phyloP scores from a whole-genome alignment of 2,113 vertebrate genomes.

The Scatophagus argus region DNA sequence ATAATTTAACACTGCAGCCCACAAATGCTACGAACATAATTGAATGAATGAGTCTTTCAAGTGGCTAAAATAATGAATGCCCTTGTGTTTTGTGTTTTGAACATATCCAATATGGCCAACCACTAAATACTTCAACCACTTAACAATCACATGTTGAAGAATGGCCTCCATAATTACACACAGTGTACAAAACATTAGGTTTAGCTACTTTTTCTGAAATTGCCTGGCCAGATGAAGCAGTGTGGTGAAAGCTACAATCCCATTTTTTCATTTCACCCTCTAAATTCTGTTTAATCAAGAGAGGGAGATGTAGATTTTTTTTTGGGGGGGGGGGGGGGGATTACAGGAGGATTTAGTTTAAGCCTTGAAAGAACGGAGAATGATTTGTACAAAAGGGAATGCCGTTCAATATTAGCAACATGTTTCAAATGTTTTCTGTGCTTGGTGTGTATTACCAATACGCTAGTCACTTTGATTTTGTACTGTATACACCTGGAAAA shows the following conservation, averaged over 20 bases:
- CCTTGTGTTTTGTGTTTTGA: slow-evolving; percentile 60
- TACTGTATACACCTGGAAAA: slow-evolving; percentile 20
- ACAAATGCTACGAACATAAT: slow-evolving; percentile 52
- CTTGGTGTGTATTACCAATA: slow-evolving; percentile 14
- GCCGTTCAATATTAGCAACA: slow-evolving; percentile 36
- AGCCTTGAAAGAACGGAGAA: slow-evolving; percentile 59
- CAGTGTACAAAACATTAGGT: slow-evolving; percentile 44
- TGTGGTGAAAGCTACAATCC: slow-evolving; percentile 30
- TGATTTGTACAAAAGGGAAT: slow-evolving; percentile 42
- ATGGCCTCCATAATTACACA: slow-evolving; percentile 45
- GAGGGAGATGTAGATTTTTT: slow-evolving; percentile 49
- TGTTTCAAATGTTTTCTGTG: slow-evolving; percentile 25
- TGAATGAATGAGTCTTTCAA: slow-evolving; percentile 66
- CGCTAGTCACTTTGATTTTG: slow-evolving; percentile 45
- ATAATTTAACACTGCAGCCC: slow-evolving; percentile 61
- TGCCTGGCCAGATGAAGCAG: slow-evolving; percentile 26
- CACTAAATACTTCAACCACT: slow-evolving; percentile 61
- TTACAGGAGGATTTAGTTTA: slow-evolving; percentile 64
- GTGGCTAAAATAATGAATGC: slow-evolving; percentile 59
- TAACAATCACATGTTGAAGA: slow-evolving; percentile 46
- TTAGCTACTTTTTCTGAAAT: slow-evolving; percentile 42
- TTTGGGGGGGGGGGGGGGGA: slow-evolving; percentile 39
- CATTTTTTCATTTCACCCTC: slow-evolving; percentile 21
- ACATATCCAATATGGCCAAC: slow-evolving; percentile 36
- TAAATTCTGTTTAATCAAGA: slow-evolving; percentile 57